Evolutionary conservation across 2,888 invertebrate genomes (phyloP).

Genomic region (Pseudoips prasinana): DNA sequence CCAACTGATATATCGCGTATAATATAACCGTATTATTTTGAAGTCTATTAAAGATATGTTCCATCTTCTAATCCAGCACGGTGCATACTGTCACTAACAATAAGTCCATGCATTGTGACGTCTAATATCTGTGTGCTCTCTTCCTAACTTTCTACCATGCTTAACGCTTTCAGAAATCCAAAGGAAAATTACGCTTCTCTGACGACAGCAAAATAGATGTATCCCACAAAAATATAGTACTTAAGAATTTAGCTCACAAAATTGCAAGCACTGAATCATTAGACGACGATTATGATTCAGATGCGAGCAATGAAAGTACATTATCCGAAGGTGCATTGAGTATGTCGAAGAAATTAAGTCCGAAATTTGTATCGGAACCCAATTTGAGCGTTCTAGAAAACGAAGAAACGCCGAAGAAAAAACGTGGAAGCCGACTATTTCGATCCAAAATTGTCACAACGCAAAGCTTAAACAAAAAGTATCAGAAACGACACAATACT

Average conservation of each 20-base stretch:
- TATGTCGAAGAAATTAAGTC: conserved; percentile 59
- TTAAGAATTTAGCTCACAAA: conserved; percentile 71
- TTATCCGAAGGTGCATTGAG: conserved; percentile 69
- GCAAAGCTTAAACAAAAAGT: conserved; percentile 63
- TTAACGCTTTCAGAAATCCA: conserved; percentile 64
- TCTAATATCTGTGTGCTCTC: conserved; percentile 29
- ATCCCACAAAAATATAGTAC: conserved; percentile 68
- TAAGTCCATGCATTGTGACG: conserved; percentile 26
- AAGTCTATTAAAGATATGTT: no score
- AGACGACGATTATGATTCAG: conserved; percentile 67
- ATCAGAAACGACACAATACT: conserved; percentile 56
- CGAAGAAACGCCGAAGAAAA: conserved; percentile 74
- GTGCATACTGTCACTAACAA: conserved; percentile 31
- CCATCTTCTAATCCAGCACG: conserved; percentile 17
- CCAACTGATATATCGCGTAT: no score
- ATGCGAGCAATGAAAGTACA: conserved; percentile 70
- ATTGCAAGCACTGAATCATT: conserved; percentile 67
- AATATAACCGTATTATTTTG: no score
- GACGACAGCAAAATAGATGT: conserved; percentile 65
- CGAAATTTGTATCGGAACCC: conserved; percentile 76
- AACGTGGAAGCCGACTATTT: conserved; percentile 64
- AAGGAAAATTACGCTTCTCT: conserved; percentile 59
- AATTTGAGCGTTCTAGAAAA: conserved; percentile 66
- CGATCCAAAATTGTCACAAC: conserved; percentile 62
- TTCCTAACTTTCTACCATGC: conserved; percentile 50